Base-by-base conservation (phyloP, 2,888 invertebrate species). In the Sinopyrophorus schimmeli region DNA sequence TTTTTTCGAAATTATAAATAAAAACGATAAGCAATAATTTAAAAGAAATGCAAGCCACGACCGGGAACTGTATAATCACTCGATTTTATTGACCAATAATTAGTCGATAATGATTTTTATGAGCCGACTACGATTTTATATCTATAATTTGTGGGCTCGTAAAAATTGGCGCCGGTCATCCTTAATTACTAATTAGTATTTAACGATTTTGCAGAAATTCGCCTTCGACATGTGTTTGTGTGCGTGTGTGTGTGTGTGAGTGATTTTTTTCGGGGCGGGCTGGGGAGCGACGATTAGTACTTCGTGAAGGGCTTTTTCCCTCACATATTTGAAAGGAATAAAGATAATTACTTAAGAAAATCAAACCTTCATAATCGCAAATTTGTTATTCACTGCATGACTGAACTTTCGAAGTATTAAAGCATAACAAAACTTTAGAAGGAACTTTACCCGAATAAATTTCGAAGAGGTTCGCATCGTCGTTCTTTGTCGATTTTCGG, bases 321-420 rank as follows among this genome's bases (percentile, higher is more conserved):
- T 24, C 23, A 43, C 23, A 12, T 41, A 31, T 41, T 41, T 23
- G 24, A 21, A 38, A 10, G 41, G 27, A 48, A 42, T 44, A 43
- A 49, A 39, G 49, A 50, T 50, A 54, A 54, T 54, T 54, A 51
- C 41, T 54, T 50, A 55, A 54, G 57, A 57, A 57, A 57, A 57
- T 57, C 57, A 55, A 57, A 57, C 55, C 57, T 47, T 50, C 57
- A 69, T 69, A 70, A 70, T 70, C 69, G 66, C 67, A 67, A 69
- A 70, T 69, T 69, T 67, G 68, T 68, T 69, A 70, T 69, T 68
- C 70, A 63, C 63, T 64, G 70, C 70, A 70, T 70, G 70, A 69
- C 69, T 70, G 65, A 70, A 68, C 69, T 70, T 67, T 59, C 63
- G 62, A 66, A 69, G 69, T 69, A 68, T 64, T 66, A 69, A 66